Evolutionary conservation across 2,797 vertebrate genomes (phyloP).

Genomic region (Etheostoma nigrum): DNA sequence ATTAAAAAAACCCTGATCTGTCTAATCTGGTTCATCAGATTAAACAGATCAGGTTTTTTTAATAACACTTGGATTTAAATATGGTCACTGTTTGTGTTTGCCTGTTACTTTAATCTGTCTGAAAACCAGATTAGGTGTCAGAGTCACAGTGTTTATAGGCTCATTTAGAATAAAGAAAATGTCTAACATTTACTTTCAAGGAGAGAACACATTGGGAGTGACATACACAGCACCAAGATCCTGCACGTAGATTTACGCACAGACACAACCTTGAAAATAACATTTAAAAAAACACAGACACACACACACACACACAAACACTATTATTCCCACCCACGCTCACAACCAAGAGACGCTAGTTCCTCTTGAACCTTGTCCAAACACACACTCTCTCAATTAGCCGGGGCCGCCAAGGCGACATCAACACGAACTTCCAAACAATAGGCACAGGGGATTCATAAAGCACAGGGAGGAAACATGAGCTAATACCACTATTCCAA

Average conservation of each 20-base stretch:
- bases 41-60: not conserved
- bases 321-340: constrained; percentile 44
- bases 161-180: constrained; percentile 32
- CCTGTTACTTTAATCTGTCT: constrained; percentile 56
- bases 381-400: constrained; percentile 82
- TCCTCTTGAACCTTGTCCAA: constrained; percentile 80
- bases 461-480: constrained; percentile 81
- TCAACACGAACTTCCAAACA: constrained; percentile 80
- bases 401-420: constrained; percentile 75
- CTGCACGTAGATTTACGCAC: constrained; percentile 32
- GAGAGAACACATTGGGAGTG: constrained; percentile 10
- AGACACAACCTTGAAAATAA: constrained; percentile 42
- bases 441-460: constrained; percentile 82
- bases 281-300: not conserved
- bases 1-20: constrained; percentile 5
- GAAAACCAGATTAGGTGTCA: constrained; percentile 46
- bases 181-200: constrained; percentile 16
- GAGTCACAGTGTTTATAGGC: not conserved
- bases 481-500: constrained; percentile 84
- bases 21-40: constrained; percentile 3
- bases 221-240: constrained; percentile 12
- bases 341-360: constrained; percentile 61
- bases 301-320: not conserved
- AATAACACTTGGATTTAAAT: constrained; percentile 32
- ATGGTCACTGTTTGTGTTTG: constrained; percentile 38